Conservation (phyloP, 1,140 invertebrate genomes). For the Procambarus clarkii region DNA sequence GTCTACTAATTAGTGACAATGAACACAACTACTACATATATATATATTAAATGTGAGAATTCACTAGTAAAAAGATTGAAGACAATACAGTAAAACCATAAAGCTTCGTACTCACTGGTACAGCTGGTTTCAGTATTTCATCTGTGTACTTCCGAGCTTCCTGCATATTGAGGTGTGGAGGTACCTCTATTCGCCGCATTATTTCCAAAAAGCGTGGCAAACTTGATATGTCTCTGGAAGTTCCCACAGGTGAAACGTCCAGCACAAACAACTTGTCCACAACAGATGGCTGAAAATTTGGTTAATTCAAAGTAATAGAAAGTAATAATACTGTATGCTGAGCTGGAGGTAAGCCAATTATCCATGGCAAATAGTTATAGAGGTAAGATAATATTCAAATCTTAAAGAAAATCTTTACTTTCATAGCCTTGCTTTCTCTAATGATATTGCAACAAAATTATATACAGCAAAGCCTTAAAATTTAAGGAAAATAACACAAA, state of each 20-base stretch:
- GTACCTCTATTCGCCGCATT: constrained; percentile 80
- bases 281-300: constrained; percentile 81
- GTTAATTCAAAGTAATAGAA: not conserved
- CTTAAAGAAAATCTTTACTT: too few relatives aligned
- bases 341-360: too few relatives aligned
- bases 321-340: too few relatives aligned
- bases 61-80: not conserved
- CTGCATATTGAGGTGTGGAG: constrained; percentile 41
- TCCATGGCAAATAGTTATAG: too few relatives aligned
- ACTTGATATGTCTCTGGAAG: constrained; percentile 80
- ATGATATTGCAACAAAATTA: too few relatives aligned
- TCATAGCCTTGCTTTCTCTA: too few relatives aligned
- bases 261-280: constrained; percentile 88
- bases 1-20: not conserved
- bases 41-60: not conserved
- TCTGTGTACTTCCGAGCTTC: constrained; percentile 55
- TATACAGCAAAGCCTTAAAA: too few relatives aligned
- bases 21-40: not conserved
- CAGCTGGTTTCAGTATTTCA: constrained; percentile 43
- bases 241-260: constrained; percentile 87
- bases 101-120: constrained; percentile 34
- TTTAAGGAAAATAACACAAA: too few relatives aligned
- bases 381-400: too few relatives aligned
- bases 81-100: not conserved
- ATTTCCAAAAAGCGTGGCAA: constrained; percentile 83